These are phyloP conservation scores for Varanus salvator DNA, from an alignment of 2,113 vertebrate genomes.

Conservation along the genomic window DNA sequence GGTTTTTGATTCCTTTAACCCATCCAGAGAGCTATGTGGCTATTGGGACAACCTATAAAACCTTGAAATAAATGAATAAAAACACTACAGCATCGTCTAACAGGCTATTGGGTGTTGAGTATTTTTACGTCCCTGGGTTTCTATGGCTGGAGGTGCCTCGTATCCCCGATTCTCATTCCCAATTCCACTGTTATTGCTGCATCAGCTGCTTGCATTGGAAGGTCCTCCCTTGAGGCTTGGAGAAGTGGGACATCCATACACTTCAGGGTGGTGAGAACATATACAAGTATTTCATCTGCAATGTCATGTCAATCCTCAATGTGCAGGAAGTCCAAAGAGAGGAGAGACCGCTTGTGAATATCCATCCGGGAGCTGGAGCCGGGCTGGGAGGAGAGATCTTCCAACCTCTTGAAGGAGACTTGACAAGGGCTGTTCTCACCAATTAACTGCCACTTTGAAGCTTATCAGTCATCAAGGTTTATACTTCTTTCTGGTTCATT, in stretches of 20 bases:
- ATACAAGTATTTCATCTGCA: neutral
- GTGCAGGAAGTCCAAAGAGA: neutral
- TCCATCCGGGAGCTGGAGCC: conserved; percentile 48
- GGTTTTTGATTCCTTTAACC: no score
- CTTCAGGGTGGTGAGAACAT: no score
- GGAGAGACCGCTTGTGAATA: neutral
- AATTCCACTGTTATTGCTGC: neutral
- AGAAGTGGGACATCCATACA: neutral
- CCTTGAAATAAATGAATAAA: no score
- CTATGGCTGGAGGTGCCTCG: neutral
- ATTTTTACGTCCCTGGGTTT: neutral
- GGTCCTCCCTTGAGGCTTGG: neutral
- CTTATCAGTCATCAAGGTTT: conserved; percentile 47
- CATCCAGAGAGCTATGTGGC: no score
- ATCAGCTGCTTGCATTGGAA: neutral
- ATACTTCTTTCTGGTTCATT: conserved; percentile 42
- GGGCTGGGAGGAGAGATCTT: conserved; percentile 29
- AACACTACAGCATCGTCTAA: no score
- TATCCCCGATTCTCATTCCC: neutral
- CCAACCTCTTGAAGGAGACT: conserved; percentile 29
- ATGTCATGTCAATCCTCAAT: no score
- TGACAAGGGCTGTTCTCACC: conserved; percentile 24
- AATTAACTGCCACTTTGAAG: conserved; percentile 45
- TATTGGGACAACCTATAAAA: no score
- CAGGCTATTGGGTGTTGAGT: no score